Conservation (phyloP, 2,888 invertebrate genomes). For the Eurois occulta region DNA sequence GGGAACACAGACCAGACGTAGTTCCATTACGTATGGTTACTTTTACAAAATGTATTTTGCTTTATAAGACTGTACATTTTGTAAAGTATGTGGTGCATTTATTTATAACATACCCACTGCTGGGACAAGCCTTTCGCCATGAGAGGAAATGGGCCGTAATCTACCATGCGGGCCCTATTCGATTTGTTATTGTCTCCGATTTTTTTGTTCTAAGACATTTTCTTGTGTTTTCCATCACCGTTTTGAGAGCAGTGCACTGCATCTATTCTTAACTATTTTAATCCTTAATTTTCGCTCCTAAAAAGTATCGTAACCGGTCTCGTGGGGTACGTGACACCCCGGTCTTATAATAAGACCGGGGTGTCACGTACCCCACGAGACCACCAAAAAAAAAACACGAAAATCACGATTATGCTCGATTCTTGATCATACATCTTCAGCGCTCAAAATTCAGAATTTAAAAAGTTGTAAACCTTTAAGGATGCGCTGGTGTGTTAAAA, state of each 20-base stretch:
- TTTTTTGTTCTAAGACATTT: not conserved
- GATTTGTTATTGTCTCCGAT: not conserved
- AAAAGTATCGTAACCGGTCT: no score
- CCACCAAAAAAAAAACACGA: no score
- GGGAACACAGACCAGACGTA: no score
- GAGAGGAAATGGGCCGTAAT: not conserved
- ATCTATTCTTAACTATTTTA: not conserved
- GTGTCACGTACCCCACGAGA: no score
- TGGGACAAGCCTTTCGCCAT: not conserved
- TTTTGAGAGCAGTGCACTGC: not conserved
- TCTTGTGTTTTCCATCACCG: not conserved
- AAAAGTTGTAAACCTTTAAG: no score
- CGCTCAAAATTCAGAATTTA: no score
- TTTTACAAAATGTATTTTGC: not conserved
- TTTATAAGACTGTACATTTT: not conserved
- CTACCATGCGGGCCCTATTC: not conserved
- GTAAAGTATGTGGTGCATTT: not conserved
- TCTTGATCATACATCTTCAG: no score
- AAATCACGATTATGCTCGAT: no score
- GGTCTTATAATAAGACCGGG: no score
- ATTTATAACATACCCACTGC: not conserved
- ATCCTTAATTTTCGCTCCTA: no score
- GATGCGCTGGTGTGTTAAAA: no score
- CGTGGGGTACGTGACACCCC: no score
- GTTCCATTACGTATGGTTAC: constrained; percentile 1